Base-by-base conservation (phyloP, 2,888 invertebrate genomes). In the Megastigmus dorsalis region DNA sequence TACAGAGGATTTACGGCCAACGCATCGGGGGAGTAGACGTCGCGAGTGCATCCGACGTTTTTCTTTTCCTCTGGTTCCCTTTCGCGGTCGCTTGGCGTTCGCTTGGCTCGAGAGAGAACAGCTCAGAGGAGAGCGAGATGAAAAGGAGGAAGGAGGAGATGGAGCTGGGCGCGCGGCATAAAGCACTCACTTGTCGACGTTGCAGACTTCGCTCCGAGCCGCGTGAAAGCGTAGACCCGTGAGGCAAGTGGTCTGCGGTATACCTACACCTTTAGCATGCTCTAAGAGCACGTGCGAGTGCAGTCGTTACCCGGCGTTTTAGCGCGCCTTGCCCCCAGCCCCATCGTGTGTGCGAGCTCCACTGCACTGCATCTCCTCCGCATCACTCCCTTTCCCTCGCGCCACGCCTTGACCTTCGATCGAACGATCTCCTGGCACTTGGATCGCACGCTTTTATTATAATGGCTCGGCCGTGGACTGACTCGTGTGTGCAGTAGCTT, bases 1-100 rank as follows among this genome's bases (percentile, higher is more conserved):
- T 78, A n/a, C n/a, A 74, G 77, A 69, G 78, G 78, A 83, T 82
- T 82, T 82, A 82, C 79, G 81, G 79, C n/a, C 18, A 10, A n/a
- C n/a, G n/a, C n/a, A n/a, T n/a, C n/a, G n/a, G n/a, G n/a, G n/a
- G n/a, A n/a, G n/a, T n/a, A n/a, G n/a, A n/a, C 52, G 63, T 60
- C 41, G 20, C 33, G 30, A 18, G 2, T 30, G 20, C 9, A 36
- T 13, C 50, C n/a, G n/a, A n/a, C n/a, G n/a, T n/a, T n/a, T n/a
- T n/a, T n/a, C 26, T 26, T 26, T 30, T 54, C 30, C 18, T 63
- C 36, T n/a, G 18, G 6, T 2, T 23, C 48, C 6, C n/a, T 33
- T n/a, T 20, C 1, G 20, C 23, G 1, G 0, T 13, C 52, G 26
- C 5, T 20, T 4, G 4, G 26, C 57, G n/a, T 30, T 1, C 30